Evolutionary conservation across 2,888 invertebrate species (phyloP).

Genomic region (Drosophila fulvimacula): DNA sequence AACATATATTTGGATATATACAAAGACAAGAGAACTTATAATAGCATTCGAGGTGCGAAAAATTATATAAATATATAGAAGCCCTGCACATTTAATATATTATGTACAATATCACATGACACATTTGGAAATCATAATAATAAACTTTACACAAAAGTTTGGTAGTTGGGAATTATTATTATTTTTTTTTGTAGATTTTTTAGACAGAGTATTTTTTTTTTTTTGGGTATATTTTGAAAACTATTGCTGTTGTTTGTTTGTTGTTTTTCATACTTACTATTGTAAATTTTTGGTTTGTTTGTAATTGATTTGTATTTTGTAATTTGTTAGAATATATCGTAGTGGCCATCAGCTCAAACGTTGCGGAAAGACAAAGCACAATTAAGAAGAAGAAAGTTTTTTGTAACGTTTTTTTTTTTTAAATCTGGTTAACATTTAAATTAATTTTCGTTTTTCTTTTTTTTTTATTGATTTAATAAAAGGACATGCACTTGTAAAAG

Average conservation of each 20-base stretch:
- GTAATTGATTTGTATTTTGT: slow-evolving; percentile 80
- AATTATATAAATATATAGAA: slow-evolving; percentile 21
- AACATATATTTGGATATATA: slow-evolving; percentile 30
- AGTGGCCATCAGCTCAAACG: slow-evolving; percentile 85
- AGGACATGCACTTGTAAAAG: slow-evolving; percentile 51
- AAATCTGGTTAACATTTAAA: slow-evolving; percentile 51
- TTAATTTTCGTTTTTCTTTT: slow-evolving; percentile 20
- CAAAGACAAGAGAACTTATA: slow-evolving; percentile 25
- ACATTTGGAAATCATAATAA: slow-evolving; percentile 23
- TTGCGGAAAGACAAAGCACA: slow-evolving; percentile 86
- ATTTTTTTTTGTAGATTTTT: slow-evolving; percentile 33
- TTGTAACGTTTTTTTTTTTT: slow-evolving; percentile 53
- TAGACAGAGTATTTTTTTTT: slow-evolving; percentile 32
- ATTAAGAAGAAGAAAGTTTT: slow-evolving; percentile 83
- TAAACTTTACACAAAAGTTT: slow-evolving; percentile 59
- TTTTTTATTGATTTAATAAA: slow-evolving; percentile 32
- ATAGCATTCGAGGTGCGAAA: slow-evolving; percentile 41
- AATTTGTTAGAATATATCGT: slow-evolving; percentile 83
- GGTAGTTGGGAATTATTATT: slow-evolving; percentile 42
- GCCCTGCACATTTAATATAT: slow-evolving; percentile 38
- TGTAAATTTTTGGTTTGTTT: slow-evolving; percentile 81
- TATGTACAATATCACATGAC: slow-evolving; percentile 44
- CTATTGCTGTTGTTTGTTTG: slow-evolving; percentile 40
- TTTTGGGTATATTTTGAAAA: slow-evolving; percentile 19
- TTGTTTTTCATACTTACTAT: slow-evolving; percentile 84